Percentiles rank a stretch among this genome's conserved stretches.
These are phyloP conservation scores for Botia almorhae DNA, from an alignment of 2,797 vertebrate species.

Conservation along the genomic window DNA sequence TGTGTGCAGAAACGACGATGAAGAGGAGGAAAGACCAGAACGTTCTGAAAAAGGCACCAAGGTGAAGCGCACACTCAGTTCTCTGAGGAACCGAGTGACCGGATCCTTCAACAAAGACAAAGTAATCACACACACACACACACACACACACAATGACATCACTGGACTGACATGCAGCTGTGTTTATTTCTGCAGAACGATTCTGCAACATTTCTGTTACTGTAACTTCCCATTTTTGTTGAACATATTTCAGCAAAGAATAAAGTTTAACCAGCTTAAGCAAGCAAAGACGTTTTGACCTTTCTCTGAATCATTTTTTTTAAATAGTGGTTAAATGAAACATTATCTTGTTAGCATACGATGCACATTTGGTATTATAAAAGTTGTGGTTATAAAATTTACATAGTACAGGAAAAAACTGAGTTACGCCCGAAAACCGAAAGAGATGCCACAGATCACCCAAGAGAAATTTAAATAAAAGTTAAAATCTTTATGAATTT, in stretches of 20 bases:
- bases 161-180: neutral
- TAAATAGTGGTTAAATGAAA: no score
- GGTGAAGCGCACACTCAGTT: slow-evolving; percentile 92
- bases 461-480: no score
- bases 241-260: neutral
- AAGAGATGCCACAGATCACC: no score
- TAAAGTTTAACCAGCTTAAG: neutral
- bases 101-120: slow-evolving; percentile 96
- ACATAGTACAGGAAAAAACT: no score
- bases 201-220: neutral
- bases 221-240: slow-evolving; percentile 22
- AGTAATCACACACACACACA: slow-evolving; percentile 72
- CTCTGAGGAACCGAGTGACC: slow-evolving; percentile 86
- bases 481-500: no score
- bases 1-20: slow-evolving; percentile 77
- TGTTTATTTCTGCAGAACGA: neutral
- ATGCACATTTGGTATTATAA: no score
- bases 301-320: neutral
- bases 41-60: slow-evolving; percentile 85
- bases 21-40: slow-evolving; percentile 76
- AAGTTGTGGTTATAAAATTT: no score
- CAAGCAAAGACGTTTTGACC: neutral
- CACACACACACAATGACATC: neutral
- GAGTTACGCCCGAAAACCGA: no score
- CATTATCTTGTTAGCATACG: no score